phyloP scores from a whole-genome alignment of 2,888 invertebrate genomes.

The Andrena bicolor region DNA sequence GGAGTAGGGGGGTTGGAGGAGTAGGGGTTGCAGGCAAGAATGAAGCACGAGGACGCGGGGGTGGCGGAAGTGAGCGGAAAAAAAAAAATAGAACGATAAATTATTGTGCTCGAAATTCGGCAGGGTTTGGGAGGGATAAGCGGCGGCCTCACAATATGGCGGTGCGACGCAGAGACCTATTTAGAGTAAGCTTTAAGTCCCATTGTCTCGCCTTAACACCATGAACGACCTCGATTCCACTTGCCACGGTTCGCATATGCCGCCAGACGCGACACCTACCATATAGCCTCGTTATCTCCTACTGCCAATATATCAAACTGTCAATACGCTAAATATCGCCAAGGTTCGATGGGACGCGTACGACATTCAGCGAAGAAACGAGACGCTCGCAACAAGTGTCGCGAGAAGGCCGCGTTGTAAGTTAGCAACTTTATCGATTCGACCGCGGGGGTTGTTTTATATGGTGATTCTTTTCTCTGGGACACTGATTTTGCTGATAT shows the following conservation, averaged over 20 bases:
- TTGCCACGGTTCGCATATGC: constrained; percentile 18
- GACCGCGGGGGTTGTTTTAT: too few species aligned
- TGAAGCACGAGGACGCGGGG: neutral
- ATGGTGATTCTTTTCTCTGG: too few species aligned
- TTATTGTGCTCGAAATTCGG: constrained; percentile 41
- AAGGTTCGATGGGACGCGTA: constrained; percentile 9
- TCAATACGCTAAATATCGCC: constrained; percentile 33
- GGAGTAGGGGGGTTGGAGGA: too few species aligned
- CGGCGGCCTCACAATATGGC: constrained; percentile 9
- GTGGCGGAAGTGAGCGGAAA: too few species aligned
- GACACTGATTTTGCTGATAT: too few species aligned
- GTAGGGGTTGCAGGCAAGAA: neutral
- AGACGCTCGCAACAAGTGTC: constrained; percentile 25
- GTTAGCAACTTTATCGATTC: too few species aligned
- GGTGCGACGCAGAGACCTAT: constrained; percentile 28
- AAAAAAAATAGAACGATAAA: constrained; percentile 11
- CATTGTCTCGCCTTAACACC: constrained; percentile 49
- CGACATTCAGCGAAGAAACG: neutral
- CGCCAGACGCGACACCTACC: constrained; percentile 24
- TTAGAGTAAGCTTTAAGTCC: constrained; percentile 33
- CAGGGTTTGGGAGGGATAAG: constrained; percentile 17
- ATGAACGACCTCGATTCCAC: constrained; percentile 47
- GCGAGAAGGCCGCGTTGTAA: neutral
- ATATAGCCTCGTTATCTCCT: constrained; percentile 49
- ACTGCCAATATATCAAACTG: constrained; percentile 45